Conservation (phyloP, 2,113 vertebrate genomes). For the Arvicanthis niloticus region DNA sequence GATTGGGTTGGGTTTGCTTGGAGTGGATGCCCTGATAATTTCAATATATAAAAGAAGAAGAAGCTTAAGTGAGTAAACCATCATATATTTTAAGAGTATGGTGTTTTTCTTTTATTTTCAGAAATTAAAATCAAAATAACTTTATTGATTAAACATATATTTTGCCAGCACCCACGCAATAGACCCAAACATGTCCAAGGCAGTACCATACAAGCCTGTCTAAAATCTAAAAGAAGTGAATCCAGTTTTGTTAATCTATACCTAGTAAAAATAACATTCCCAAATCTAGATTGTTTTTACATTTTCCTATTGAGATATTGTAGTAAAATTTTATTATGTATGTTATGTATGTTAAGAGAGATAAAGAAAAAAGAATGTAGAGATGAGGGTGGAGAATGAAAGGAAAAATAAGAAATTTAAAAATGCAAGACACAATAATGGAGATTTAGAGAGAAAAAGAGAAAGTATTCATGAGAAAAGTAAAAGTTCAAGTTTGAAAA, state of each 20-base stretch:
- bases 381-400: not conserved
- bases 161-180: not conserved
- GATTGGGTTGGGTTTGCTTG: fast-evolving
- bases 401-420: not conserved
- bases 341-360: not conserved
- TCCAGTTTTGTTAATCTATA: not conserved
- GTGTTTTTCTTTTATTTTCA: not conserved
- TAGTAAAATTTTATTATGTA: slow-evolving; percentile 7
- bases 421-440: not conserved
- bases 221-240: not conserved
- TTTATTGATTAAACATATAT: not conserved
- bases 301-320: not conserved
- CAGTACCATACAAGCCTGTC: not conserved
- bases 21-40: not conserved
- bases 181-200: not conserved
- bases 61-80: not conserved
- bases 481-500: not conserved
- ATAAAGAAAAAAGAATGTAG: not conserved
- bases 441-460: not conserved
- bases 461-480: not conserved
- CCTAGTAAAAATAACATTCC: not conserved
- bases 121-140: not conserved
- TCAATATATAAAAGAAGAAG: not conserved
- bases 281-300: not conserved
- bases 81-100: not conserved